phyloP scores from a whole-genome alignment of 53 echinoderm and acorn worm genomes.

The Henricia sp. region DNA sequence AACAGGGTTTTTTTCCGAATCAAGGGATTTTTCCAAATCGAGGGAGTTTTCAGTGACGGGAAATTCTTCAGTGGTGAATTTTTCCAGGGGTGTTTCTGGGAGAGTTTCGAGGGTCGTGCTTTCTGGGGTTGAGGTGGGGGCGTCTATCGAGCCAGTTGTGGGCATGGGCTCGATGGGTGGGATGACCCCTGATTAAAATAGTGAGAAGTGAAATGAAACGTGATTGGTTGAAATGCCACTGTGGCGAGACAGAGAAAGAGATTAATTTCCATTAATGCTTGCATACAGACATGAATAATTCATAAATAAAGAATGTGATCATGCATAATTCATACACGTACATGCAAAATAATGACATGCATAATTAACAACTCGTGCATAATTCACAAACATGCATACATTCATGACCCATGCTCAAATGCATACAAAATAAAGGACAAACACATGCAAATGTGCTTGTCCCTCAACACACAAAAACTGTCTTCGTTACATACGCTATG shows the following conservation, averaged over 20 bases:
- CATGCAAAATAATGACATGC: neutral
- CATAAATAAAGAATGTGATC: neutral
- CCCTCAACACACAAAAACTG: neutral
- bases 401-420: neutral
- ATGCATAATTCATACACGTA: constrained; percentile 20
- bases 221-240: constrained; percentile 6
- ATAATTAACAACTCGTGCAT: constrained; percentile 7
- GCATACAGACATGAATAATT: neutral
- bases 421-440: neutral
- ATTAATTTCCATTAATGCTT: neutral
- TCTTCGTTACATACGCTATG: neutral
- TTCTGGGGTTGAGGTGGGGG: constrained; percentile 5
- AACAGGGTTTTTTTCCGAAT: too few relatives aligned
- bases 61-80: neutral
- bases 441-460: neutral
- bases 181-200: constrained; percentile 19
- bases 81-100: neutral
- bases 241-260: neutral
- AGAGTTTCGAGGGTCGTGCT: constrained; percentile 4
- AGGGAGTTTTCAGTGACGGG: neutral
- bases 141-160: neutral
- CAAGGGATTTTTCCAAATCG: neutral
- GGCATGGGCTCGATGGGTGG: neutral
- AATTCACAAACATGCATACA: constrained; percentile 8
- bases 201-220: constrained; percentile 14